Percentiles rank a stretch among this genome's conserved stretches.
Evolutionary conservation across 2,888 invertebrate species (phyloP).

Genomic region (Eurois occulta): DNA sequence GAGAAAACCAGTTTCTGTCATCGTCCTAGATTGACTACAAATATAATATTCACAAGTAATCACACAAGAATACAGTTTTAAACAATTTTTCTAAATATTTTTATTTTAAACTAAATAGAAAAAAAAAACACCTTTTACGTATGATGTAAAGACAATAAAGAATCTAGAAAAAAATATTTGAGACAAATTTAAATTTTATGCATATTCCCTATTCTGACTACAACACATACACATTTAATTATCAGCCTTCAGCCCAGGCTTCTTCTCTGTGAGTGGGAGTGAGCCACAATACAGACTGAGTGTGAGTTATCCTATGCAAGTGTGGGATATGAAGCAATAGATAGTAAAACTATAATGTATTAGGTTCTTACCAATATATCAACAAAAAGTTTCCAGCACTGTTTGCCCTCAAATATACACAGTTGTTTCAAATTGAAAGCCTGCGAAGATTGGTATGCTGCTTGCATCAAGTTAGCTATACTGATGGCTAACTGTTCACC

Average conservation of each 20-base stretch:
- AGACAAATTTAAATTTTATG: no score
- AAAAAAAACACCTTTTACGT: no score
- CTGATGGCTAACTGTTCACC: slow-evolving; percentile 97
- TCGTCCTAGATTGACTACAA: no score
- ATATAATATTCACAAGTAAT: no score
- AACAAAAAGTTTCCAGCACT: slow-evolving; percentile 98
- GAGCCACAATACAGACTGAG: not conserved
- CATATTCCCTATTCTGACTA: no score
- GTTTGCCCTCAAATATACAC: slow-evolving; percentile 95
- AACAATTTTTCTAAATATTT: no score
- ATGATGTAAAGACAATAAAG: no score
- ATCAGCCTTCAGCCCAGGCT: not conserved
- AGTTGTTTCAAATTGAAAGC: slow-evolving; percentile 95
- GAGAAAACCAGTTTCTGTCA: no score
- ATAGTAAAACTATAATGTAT: no score
- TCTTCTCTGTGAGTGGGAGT: not conserved
- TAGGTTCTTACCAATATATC: slow-evolving; percentile 94
- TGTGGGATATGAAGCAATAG: not conserved
- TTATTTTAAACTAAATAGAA: no score
- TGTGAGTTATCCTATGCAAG: not conserved
- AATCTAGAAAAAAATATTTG: no score
- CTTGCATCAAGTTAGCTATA: slow-evolving; percentile 94
- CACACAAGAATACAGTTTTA: no score
- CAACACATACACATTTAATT: not conserved
- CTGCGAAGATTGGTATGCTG: slow-evolving; percentile 94